Base-by-base conservation (phyloP, 2,888 invertebrate species). In the Drosophila atroscutellata region DNA sequence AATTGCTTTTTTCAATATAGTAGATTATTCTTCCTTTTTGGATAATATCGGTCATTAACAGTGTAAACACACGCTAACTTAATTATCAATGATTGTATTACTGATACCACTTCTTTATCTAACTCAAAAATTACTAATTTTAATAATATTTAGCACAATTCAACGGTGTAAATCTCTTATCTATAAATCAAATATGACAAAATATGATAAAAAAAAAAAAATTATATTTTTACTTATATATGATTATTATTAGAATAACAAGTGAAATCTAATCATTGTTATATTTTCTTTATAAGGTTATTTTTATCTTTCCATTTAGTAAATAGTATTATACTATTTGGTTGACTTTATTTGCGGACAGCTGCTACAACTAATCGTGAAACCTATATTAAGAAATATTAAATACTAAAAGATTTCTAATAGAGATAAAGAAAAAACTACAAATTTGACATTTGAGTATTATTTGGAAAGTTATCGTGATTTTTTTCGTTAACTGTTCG, bases 401-500 rank as follows among this genome's bases (percentile, higher is more conserved):
- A 45, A 34, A 30, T 34, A 32, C 34, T 20, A 24, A 45, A 15
- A 24, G 24, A 52, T 24, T 34, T 52, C 3, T 0, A 7, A 11
- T 15, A 18, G 1, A 45, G 24, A 45, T 45, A 34, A 3, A 34
- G 9, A 1, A 34, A 11, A 20, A 11, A 32, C 15, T 20, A 15
- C 15, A 52, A 52, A 18, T 9, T 24, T 36, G 54, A 36, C 6
- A 54, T 18, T 54, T 37, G 54, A 54, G 45, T 45, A 24, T 15
- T 45, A 45, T 24, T 45, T 45, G 20, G 4, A 45, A 9, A 54
- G 8, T 61, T 42, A 11, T 61, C 18, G 18, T 13, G 24, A 37
- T 36, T 18, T 42, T 60, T 59, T 9, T 32, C 42, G 30, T 32
- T n/a, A 45, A 50, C 59, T 39, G 32, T 26, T 50, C 18, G n/a